phyloP scores from a whole-genome alignment of 2,113 vertebrate species.

The Muntiacus reevesi region DNA sequence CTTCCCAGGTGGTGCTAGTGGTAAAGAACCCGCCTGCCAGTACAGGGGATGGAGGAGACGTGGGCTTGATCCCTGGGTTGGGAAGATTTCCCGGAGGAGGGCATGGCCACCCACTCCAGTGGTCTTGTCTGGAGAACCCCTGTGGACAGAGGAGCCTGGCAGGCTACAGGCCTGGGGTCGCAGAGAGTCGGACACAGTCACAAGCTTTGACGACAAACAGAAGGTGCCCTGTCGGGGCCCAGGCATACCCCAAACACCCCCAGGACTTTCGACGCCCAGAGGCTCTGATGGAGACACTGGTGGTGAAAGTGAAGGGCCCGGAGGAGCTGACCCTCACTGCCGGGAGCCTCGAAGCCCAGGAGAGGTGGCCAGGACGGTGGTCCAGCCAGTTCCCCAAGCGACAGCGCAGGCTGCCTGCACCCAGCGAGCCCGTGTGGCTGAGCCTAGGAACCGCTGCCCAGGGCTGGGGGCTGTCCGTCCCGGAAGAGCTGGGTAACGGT shows the following conservation, averaged over 20 bases:
- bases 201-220: not conserved
- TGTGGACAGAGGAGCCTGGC: not conserved
- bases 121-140: not conserved
- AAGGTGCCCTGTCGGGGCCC: fast-evolving
- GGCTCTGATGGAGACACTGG: not conserved
- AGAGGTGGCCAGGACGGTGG: fast-evolving
- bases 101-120: not conserved
- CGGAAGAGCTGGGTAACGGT: fast-evolving
- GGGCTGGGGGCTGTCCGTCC: fast-evolving
- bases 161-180: not conserved
- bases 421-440: not conserved
- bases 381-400: no score
- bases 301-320: fast-evolving
- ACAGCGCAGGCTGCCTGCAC: fast-evolving
- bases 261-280: fast-evolving
- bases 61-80: fast-evolving
- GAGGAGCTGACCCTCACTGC: not conserved
- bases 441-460: fast-evolving
- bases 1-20: fast-evolving
- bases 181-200: not conserved
- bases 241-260: fast-evolving
- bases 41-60: fast-evolving
- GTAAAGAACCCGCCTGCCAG: not conserved
- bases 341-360: not conserved
- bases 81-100: not conserved